Conservation (phyloP, 2,888 invertebrate genomes). For the Rhagonycha lutea region DNA sequence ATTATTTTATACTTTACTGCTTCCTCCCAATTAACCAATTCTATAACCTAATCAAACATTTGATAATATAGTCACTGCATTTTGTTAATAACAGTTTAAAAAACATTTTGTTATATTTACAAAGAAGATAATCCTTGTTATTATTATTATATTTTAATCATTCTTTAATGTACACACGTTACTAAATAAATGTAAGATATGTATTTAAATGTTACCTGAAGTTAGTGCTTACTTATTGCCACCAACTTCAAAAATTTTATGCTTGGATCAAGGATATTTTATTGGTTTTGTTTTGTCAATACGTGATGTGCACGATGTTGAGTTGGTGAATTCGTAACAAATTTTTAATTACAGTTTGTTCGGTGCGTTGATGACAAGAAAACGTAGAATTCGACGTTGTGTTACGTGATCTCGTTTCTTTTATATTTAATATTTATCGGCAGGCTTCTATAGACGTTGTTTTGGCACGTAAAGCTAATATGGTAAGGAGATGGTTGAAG, state of each 20-base stretch:
- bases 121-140: background rate
- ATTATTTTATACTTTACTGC: background rate
- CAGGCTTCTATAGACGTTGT: background rate
- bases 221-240: background rate
- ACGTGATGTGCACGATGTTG: background rate
- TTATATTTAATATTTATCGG: background rate
- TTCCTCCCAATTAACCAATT: background rate
- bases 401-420: background rate
- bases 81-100: background rate
- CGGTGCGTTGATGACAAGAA: background rate
- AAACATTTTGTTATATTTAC: background rate
- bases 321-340: background rate
- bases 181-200: background rate
- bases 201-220: background rate
- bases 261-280: background rate
- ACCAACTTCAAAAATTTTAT: background rate
- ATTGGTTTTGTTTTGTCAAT: background rate
- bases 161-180: background rate
- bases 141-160: background rate
- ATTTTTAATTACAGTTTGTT: background rate
- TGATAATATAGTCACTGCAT: background rate
- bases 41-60: background rate
- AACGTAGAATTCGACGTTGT: too few species aligned
- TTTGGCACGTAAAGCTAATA: background rate
- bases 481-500: background rate